Evolutionary conservation across 2,888 invertebrate genomes (phyloP).

Genomic region (Lamellibrachia satsuma): DNA sequence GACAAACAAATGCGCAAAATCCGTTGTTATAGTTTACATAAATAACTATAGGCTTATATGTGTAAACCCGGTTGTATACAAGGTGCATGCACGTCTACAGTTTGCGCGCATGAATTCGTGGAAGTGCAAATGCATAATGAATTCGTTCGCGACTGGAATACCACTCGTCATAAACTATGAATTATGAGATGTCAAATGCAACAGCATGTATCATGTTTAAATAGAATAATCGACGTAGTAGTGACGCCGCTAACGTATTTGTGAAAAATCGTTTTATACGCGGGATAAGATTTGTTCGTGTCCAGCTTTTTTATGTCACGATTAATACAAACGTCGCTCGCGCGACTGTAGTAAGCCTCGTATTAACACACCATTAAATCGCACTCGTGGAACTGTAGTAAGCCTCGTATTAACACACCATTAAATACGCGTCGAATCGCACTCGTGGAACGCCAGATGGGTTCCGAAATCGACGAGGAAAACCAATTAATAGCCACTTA

Average conservation of each 20-base stretch:
- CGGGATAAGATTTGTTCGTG: not conserved
- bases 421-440: not conserved
- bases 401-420: not conserved
- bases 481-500: conserved; percentile 13
- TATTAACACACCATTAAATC: not conserved
- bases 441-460: not conserved
- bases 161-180: not conserved
- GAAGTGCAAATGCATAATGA: not conserved
- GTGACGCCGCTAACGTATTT: not conserved
- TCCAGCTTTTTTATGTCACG: not conserved
- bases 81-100: not conserved
- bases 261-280: not conserved
- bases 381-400: not conserved
- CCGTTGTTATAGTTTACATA: too few relatives aligned
- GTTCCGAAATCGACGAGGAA: not conserved
- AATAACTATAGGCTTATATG: too few relatives aligned
- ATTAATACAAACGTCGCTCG: not conserved
- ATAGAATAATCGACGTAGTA: not conserved
- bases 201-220: not conserved
- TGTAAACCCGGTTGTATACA: too few relatives aligned
- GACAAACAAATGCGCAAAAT: too few relatives aligned
- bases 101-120: not conserved
- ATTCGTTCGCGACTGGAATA: too few relatives aligned
- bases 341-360: not conserved
- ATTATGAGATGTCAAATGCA: not conserved